Evolutionary conservation across 2,797 vertebrate species (phyloP).

Genomic region (Coregonus sp.): DNA sequence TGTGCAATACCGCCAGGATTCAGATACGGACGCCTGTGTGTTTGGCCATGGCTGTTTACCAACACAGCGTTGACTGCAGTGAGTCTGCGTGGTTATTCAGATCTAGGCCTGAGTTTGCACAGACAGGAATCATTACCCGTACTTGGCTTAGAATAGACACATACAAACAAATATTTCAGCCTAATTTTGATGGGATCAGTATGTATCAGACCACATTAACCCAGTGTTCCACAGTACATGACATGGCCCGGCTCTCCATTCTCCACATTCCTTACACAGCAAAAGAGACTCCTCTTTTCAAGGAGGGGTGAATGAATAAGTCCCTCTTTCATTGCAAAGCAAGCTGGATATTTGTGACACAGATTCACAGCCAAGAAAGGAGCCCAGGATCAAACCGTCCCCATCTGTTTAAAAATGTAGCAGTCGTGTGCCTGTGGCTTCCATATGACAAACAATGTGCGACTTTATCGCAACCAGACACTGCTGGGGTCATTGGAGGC

Average conservation of each 20-base stretch:
- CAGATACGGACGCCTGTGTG: background rate
- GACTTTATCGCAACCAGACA: background rate
- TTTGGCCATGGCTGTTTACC: background rate
- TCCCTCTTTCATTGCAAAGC: background rate
- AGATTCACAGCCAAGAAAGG: background rate
- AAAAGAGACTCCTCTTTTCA: background rate
- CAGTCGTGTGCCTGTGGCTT: background rate
- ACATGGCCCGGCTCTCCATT: background rate
- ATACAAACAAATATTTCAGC: background rate
- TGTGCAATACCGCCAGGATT: background rate
- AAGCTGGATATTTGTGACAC: background rate
- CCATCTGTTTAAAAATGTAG: background rate
- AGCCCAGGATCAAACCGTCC: background rate
- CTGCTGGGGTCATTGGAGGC: background rate
- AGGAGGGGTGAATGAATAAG: background rate
- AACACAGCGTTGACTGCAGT: background rate
- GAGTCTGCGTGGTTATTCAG: background rate
- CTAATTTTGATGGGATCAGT: background rate
- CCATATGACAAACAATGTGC: background rate
- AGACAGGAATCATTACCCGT: background rate
- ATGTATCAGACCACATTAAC: background rate
- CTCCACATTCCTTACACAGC: background rate
- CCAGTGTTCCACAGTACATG: background rate
- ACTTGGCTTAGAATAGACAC: background rate
- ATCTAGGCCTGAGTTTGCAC: background rate